These are phyloP conservation scores for Melanotaenia duboulayi DNA, from an alignment of 2,113 vertebrate genomes.

Conservation along the genomic window DNA sequence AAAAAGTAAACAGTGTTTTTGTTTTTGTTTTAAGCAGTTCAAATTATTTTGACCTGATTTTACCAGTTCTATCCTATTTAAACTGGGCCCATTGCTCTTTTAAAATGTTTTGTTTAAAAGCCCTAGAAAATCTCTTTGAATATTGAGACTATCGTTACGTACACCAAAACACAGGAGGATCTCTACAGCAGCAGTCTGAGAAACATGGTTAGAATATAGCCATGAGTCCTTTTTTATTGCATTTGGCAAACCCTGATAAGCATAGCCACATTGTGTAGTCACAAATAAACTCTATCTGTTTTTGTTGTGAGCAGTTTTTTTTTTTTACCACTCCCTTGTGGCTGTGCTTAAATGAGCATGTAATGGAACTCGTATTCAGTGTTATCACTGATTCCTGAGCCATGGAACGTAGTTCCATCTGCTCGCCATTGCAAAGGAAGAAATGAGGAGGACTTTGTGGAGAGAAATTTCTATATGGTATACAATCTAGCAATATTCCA, in stretches of 20 bases:
- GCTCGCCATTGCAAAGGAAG: slow-evolving; percentile 63
- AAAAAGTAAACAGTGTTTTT: not conserved
- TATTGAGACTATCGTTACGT: not conserved
- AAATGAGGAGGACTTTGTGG: slow-evolving; percentile 29
- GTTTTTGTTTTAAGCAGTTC: not conserved
- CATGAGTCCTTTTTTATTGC: slow-evolving; percentile 42
- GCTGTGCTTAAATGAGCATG: slow-evolving; percentile 57
- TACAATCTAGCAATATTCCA: slow-evolving; percentile 43
- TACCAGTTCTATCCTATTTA: not conserved
- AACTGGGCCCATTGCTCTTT: not conserved
- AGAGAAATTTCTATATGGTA: slow-evolving; percentile 47
- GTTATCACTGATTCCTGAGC: slow-evolving; percentile 74
- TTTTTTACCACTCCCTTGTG: slow-evolving; percentile 30
- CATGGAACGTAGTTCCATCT: slow-evolving; percentile 72
- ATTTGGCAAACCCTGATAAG: slow-evolving; percentile 70
- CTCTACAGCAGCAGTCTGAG: not conserved
- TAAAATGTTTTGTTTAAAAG: not conserved
- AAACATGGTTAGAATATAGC: not conserved
- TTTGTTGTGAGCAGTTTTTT: slow-evolving; percentile 47
- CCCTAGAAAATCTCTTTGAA: too few relatives aligned
- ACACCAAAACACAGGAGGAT: slow-evolving; percentile 33
- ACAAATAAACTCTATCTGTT: slow-evolving; percentile 69
- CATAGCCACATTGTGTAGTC: slow-evolving; percentile 61
- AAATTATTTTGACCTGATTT: not conserved
- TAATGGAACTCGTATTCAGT: slow-evolving; percentile 79